Base-by-base conservation (phyloP, 2,113 vertebrate genomes). In the Sinocyclocheilus grahami region DNA sequence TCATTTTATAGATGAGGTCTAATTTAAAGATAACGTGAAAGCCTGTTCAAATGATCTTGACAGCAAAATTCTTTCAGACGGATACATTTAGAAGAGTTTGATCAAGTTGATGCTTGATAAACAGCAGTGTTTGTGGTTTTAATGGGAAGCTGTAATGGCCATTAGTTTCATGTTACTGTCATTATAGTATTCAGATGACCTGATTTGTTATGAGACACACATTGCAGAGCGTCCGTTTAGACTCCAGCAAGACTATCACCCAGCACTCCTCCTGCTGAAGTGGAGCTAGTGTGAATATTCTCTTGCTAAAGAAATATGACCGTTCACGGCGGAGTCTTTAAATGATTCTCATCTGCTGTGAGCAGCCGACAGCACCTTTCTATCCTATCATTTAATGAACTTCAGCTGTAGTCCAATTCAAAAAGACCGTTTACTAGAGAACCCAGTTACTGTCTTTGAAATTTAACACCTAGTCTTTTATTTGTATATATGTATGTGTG, bases 181-280 rank as follows among this genome's bases (percentile, higher is more conserved):
- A 10, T 69, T 3, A 18, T 20, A 9, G 30, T 30, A 3, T 37
- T 71, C 30, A 4, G 30, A 46, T 46, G 42, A 46, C 9, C 1
- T 46, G 42, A 10, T 10, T 11, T 46, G 9, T 46, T 42, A 39
- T 39, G 39, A 39, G 42, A 42, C 6, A 9, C 7, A 1, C 10
- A 10, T 4, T 0, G 10, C 30, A 67, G 24, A 22, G 12, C 42
- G 9, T 27, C 74, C 3, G 48, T 78, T 18, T 9, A 10, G n/a
- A 48, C 76, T 78, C 14, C 24, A 55, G 76, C 78, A 83, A 89
- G 85, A 55, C 20, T 33, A 84, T 86, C 91, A 91, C 91, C 91
- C 91, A 93, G 86, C 91, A 82, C 90, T 88, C 0, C 53, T 87
- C 79, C 75, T 78, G 2, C 30, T 12, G 76, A 30, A 5, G 5